A percentile compares a stretch with the other conserved stretches of the same genome.
These are phyloP conservation scores for Sebastiscus tertius DNA, from an alignment of 2,797 vertebrate species.

Conservation along the genomic window DNA sequence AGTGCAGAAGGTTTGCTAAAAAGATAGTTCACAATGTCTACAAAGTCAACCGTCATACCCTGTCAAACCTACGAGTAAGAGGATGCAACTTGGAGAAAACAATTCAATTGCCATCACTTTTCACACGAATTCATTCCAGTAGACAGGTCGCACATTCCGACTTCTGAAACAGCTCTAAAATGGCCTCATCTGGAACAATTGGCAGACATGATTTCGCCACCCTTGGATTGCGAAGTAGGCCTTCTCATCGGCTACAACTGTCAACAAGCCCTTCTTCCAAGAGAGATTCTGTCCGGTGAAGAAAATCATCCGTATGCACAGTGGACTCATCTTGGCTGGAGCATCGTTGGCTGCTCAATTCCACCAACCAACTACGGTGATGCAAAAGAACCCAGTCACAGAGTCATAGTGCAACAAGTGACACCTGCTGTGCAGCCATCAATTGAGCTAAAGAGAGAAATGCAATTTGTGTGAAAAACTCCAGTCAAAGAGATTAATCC, in stretches of 20 bases:
- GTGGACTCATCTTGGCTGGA: slow-evolving; percentile 26
- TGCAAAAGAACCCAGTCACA: slow-evolving; percentile 35
- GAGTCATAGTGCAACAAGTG: slow-evolving; percentile 30
- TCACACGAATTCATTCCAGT: slow-evolving; percentile 8
- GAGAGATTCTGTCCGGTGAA: slow-evolving; percentile 9
- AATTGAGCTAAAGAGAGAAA: slow-evolving; percentile 4
- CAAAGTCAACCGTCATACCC: neutral
- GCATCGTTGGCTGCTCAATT: neutral
- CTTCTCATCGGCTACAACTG: slow-evolving; percentile 17
- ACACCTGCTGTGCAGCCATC: neutral
- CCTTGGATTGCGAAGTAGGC: slow-evolving; percentile 17
- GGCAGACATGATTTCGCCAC: slow-evolving; percentile 23
- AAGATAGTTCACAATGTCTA: neutral
- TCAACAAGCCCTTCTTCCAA: slow-evolving; percentile 34
- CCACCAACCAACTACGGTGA: neutral
- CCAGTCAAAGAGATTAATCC: slow-evolving; percentile 29
- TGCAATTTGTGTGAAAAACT: slow-evolving; percentile 27
- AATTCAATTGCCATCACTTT: neutral
- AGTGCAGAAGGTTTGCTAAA: neutral
- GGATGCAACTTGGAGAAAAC: neutral
- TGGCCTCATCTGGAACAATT: slow-evolving; percentile 48
- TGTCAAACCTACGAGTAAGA: slow-evolving; percentile 2
- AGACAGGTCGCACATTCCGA: neutral
- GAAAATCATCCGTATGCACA: too few relatives aligned
- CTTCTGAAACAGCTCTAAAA: slow-evolving; percentile 7